phyloP scores from a whole-genome alignment of 2,113 vertebrate genomes.

The Seriola quinqueradiata region DNA sequence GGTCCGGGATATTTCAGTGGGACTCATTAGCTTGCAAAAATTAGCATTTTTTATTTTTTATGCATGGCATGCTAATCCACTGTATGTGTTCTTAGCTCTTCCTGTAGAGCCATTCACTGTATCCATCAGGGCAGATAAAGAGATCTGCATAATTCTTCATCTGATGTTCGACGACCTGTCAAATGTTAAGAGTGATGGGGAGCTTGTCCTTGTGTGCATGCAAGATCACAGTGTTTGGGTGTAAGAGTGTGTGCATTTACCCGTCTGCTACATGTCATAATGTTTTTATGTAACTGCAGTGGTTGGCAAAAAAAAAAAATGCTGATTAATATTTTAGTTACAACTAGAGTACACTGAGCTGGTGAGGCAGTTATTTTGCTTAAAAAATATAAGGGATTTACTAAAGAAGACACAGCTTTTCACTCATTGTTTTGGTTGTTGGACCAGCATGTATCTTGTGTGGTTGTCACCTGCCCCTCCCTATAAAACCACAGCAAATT shows the following conservation, averaged over 20 bases:
- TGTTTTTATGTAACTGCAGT: neutral
- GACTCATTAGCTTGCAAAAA: conserved; percentile 48
- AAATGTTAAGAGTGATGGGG: conserved; percentile 13
- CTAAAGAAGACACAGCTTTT: neutral
- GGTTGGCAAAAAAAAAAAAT: neutral
- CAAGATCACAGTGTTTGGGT: conserved; percentile 8
- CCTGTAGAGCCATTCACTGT: conserved; percentile 32
- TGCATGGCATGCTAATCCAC: conserved; percentile 53
- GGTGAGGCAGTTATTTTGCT: neutral
- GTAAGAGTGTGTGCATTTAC: neutral
- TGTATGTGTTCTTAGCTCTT: conserved; percentile 41
- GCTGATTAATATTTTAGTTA: neutral
- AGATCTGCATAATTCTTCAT: conserved; percentile 39
- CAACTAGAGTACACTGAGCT: neutral
- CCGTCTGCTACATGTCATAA: neutral
- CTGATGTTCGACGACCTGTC: conserved; percentile 21
- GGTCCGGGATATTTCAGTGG: conserved; percentile 34
- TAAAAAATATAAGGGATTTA: too few species aligned
- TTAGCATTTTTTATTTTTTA: conserved; percentile 55
- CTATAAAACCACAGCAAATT: too few species aligned
- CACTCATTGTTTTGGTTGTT: neutral
- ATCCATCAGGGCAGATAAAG: conserved; percentile 25
- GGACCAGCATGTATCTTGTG: neutral
- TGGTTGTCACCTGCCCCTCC: too few species aligned
- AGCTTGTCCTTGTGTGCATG: conserved; percentile 1